Base-by-base conservation (phyloP, 2,113 vertebrate species). In the Cathartes aura region DNA sequence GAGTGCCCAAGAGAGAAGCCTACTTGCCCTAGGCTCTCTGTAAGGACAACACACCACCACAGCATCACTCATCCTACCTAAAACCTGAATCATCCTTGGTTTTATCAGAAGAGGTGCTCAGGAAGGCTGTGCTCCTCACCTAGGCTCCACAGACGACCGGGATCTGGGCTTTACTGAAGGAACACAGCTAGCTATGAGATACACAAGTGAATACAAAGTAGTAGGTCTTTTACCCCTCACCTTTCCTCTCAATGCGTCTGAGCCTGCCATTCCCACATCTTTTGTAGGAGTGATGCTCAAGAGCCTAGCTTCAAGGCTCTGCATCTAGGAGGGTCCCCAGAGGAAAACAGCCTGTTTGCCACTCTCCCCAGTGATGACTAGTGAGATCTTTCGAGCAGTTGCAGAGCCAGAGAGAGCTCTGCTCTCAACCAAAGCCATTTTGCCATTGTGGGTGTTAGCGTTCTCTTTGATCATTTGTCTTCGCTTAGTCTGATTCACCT, bases 381-480 rank as follows among this genome's bases (percentile, higher is more conserved):
- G 34, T 38, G 29, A 76, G 32, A 87, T 36, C 11, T 56, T 75
- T 38, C 0, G 0, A 91, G 50, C 26, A 74, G 47, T 24, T 47
- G 71, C 2, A 2, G 42, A 85, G 23, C 11, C 82, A 43, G 12
- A 66, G 21, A 84, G 12, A 38, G 43, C 23, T 87, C 45, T 78
- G 23, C 45, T 53, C 19, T 58, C 40, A 64, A 43, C 14, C 27
- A 74, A n/a, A 34, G 32, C 26, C 64, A 79, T 60, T 92, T 92
- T 79, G 12, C 16, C 42, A 42, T 40, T 5, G 0, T 30, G 34
- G n/a, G 24, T 59, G 19, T 75, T 63, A 32, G 12, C 0, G 0
- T 43, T 66, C 34, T 38, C 53, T 68, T 86, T 42, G n/a, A 36
- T 60, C 27, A 3, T 38, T 60, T 67, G 21, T 29, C 15, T 2